Base-by-base conservation (phyloP, 2,888 invertebrate species). In the Norana najaformis region DNA sequence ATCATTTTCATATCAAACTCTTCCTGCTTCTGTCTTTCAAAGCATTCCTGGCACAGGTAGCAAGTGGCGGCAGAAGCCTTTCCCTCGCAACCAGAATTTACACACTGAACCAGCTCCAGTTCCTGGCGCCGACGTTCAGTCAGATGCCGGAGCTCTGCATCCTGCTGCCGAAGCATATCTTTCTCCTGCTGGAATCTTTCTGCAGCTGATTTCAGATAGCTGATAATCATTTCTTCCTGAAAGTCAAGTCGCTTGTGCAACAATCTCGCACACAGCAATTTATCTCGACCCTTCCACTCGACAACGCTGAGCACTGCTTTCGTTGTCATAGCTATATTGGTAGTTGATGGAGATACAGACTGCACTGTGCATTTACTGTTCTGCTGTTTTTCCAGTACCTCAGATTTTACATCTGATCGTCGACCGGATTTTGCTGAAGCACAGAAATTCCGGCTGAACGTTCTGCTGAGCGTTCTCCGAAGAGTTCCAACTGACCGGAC, bases 221-320 rank as follows among this genome's bases (percentile, higher is more conserved):
- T 97, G 93, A 96, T 96, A 89, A 97, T 96, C 97, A 97, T 97
- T 92, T 97, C 96, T 93, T 97, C 97, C 92, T 97, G 97, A 92
- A 96, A 97, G 0, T 96, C 96, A 91, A 96, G 96, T 38, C 96
- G 95, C 89, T 96, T 96, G 41, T 95, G 95, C 92, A 96, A 95
- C 83, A 97, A 96, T 82, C 96, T 95, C 36, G 97, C 97, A 93
- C 97, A 97, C 92, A 97, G 94, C 90, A 97, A 96, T 89, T 96
- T 88, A 38, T 91, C 91, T 23, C 83, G 85, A 38, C 89, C 89
- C 39, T 89, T 89, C 83, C 88, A 82, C 41, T 90, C 47, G 5
- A 34, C 82, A 41, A 89, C 35, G 30, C 35, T 89, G 34, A 89
- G 69, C 85, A 92, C 90, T 41, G 91, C 92, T 85, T 85, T 85